Conservation (phyloP, 2,888 invertebrate species). For the Parapristionchus giblindavisi region DNA sequence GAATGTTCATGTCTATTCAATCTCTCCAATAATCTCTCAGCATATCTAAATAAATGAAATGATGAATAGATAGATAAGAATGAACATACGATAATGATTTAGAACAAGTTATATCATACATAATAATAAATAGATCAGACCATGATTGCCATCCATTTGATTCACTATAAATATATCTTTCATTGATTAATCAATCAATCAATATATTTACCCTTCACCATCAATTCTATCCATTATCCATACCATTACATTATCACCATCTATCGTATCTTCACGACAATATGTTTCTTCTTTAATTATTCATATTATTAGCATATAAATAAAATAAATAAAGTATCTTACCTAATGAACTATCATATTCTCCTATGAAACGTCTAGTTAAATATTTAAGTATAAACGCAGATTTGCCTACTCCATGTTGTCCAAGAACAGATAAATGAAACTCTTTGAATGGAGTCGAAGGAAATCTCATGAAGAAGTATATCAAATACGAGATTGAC, state of each 20-base stretch:
- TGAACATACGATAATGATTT: background rate
- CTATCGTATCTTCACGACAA: conserved; percentile 16
- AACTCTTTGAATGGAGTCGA: background rate
- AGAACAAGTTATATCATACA: conserved; percentile 29
- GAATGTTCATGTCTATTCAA: conserved; percentile 16
- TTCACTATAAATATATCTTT: background rate
- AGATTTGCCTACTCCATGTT: conserved; percentile 23
- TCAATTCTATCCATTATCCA: conserved; percentile 30
- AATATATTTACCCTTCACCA: background rate
- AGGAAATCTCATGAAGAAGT: conserved; percentile 8
- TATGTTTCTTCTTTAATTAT: conserved; percentile 23
- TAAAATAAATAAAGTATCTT: conserved; percentile 1
- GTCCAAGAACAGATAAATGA: conserved; percentile 7
- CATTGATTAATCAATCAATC: background rate
- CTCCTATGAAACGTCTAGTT: conserved; percentile 32
- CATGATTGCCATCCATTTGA: conserved; percentile 18
- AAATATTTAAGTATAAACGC: conserved; percentile 31
- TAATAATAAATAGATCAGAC: conserved; percentile 22
- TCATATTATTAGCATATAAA: no score
- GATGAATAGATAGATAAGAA: background rate
- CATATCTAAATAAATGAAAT: background rate
- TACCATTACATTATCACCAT: background rate
- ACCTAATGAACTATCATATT: conserved; percentile 17
- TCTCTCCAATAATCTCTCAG: conserved; percentile 13
- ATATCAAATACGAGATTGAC: no score